Percentiles rank a stretch among this genome's conserved stretches.
Evolutionary conservation across 2,888 invertebrate genomes (phyloP).

Genomic region (Lapara coniferarum): DNA sequence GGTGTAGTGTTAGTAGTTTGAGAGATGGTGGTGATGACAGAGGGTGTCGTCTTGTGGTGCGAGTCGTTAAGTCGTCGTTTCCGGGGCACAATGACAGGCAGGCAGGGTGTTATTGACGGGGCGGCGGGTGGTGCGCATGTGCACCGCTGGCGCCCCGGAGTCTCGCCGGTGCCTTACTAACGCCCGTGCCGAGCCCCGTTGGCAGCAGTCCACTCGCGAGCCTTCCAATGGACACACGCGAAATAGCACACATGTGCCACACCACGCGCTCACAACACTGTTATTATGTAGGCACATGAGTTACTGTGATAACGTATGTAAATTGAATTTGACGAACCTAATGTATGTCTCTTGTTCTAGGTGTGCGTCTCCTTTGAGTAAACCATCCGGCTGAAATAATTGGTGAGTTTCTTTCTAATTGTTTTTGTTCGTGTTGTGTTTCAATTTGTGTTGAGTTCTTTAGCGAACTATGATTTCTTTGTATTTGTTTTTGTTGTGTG

Average conservation of each 20-base stretch:
- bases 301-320: conserved; percentile 10
- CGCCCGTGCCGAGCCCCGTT: conserved; percentile 64
- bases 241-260: conserved; percentile 38
- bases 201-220: conserved; percentile 68
- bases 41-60: conserved; percentile 72
- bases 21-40: conserved; percentile 46
- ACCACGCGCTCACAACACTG: conserved; percentile 51
- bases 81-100: conserved; percentile 76
- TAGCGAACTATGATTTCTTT: conserved; percentile 5
- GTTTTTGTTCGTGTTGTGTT: conserved; percentile 35
- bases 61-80: conserved; percentile 77
- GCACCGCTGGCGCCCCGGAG: conserved; percentile 74
- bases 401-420: conserved; percentile 57
- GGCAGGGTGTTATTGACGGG: conserved; percentile 73
- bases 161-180: conserved; percentile 75
- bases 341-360: conserved; percentile 62
- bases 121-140: conserved; percentile 74
- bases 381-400: conserved; percentile 48
- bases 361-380: conserved; percentile 55
- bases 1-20: conserved; percentile 35
- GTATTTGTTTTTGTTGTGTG: not conserved
- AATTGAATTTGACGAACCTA: conserved; percentile 9
- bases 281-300: conserved; percentile 54
- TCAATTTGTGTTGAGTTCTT: conserved; percentile 26
- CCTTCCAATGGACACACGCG: conserved; percentile 58